Percentiles rank a stretch among this genome's conserved stretches.
These are phyloP conservation scores for Plebejus melissa DNA, from an alignment of 2,888 invertebrate genomes.

Conservation along the genomic window DNA sequence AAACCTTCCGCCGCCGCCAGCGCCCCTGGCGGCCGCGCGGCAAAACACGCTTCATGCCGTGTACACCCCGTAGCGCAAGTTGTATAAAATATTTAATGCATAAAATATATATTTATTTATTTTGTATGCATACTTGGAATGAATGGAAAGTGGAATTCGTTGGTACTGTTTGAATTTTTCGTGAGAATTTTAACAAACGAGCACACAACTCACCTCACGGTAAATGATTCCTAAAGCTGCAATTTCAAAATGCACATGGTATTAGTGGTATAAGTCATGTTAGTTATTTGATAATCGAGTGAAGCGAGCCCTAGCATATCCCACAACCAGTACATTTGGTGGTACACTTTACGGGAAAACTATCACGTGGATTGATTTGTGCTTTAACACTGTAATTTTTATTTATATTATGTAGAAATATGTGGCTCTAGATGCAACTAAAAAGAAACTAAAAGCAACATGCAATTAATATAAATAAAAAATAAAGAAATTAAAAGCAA, in stretches of 20 bases:
- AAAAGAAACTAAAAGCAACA: too few relatives aligned
- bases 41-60: conserved; percentile 69
- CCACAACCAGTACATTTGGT: too few relatives aligned
- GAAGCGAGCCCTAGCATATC: too few relatives aligned
- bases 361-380: too few relatives aligned
- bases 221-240: neutral
- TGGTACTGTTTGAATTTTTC: neutral
- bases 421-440: too few relatives aligned
- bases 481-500: too few relatives aligned
- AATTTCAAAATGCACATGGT: neutral
- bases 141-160: neutral
- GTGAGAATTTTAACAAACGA: neutral
- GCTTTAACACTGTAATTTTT: too few relatives aligned
- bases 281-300: too few relatives aligned
- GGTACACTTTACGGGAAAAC: too few relatives aligned
- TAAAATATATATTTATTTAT: conserved; percentile 41
- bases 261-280: too few relatives aligned
- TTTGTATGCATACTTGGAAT: conserved; percentile 32
- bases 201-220: neutral
- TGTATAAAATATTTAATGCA: conserved; percentile 39
- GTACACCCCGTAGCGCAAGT: conserved; percentile 61
- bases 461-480: too few relatives aligned
- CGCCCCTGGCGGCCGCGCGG: conserved; percentile 66
- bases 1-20: conserved; percentile 76
- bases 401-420: too few relatives aligned